Conservation (phyloP, 2,797 vertebrate genomes). For the Gephyroberyx darwinii region DNA sequence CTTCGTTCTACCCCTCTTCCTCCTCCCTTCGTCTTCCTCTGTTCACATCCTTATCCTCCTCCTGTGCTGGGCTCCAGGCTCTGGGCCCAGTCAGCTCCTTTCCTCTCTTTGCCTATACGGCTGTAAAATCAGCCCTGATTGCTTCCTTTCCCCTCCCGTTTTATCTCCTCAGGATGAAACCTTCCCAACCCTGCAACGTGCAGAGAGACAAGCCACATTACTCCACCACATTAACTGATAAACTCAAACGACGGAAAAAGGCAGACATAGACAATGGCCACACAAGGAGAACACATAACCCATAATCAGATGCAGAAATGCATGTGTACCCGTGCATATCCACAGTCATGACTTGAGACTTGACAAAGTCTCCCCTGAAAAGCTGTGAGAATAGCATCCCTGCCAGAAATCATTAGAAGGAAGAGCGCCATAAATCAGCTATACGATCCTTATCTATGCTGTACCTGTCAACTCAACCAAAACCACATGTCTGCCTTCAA, state of each 20-base stretch:
- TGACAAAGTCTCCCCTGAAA: constrained; percentile 5
- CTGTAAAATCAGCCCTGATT: constrained; percentile 50
- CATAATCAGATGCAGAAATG: constrained; percentile 20
- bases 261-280: constrained; percentile 16
- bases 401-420: constrained; percentile 47
- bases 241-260: constrained; percentile 7
- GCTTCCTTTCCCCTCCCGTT: constrained; percentile 56
- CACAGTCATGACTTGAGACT: constrained; percentile 15
- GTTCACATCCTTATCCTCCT: constrained; percentile 63
- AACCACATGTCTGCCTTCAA: constrained; percentile 59
- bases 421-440: constrained; percentile 52
- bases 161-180: constrained; percentile 58
- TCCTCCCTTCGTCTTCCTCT: constrained; percentile 48
- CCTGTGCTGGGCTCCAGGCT: constrained; percentile 61
- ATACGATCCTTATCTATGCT: constrained; percentile 26
- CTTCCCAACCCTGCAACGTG: constrained; percentile 22
- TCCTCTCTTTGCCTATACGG: constrained; percentile 33
- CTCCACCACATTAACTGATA: constrained; percentile 5
- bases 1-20: constrained; percentile 45
- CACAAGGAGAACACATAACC: constrained; percentile 32
- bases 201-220: constrained; percentile 36
- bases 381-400: constrained; percentile 54
- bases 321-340: constrained; percentile 9
- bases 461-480: constrained; percentile 59
- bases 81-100: constrained; percentile 65